A percentile compares a stretch with the other conserved stretches of the same genome.
These are phyloP conservation scores for Ernsta delagoae DNA, from an alignment of 2,888 invertebrate species.

Conservation along the genomic window DNA sequence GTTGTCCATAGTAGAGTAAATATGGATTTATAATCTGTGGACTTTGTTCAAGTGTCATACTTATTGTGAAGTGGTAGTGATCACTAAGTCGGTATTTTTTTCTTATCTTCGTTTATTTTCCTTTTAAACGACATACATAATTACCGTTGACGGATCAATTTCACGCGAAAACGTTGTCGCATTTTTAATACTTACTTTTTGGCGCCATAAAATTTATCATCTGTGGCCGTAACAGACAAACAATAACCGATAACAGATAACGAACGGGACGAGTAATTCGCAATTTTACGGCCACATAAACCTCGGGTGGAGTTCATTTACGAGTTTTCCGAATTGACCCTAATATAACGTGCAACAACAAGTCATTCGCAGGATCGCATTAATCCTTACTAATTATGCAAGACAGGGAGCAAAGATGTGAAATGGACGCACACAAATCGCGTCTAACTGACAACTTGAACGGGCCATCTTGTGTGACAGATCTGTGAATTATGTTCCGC, in stretches of 20 bases:
- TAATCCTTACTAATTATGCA: constrained; percentile 83
- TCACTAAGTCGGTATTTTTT: too few relatives aligned
- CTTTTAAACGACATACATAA: background rate
- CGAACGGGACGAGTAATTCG: constrained; percentile 23
- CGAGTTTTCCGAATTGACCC: constrained; percentile 54
- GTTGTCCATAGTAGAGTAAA: constrained; percentile 23
- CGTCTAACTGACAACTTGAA: constrained; percentile 79
- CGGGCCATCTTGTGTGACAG: constrained; percentile 79
- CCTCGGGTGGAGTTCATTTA: constrained; percentile 25
- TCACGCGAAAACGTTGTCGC: background rate
- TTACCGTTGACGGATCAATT: constrained; percentile 8
- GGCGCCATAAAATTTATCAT: constrained; percentile 30
- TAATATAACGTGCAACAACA: constrained; percentile 69
- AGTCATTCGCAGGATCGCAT: constrained; percentile 77
- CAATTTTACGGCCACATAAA: constrained; percentile 36
- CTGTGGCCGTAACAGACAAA: constrained; percentile 21
- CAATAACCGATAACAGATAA: constrained; percentile 34
- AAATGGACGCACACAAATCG: constrained; percentile 81
- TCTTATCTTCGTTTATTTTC: too few relatives aligned
- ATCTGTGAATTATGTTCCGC: constrained; percentile 76
- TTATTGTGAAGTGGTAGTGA: too few relatives aligned
- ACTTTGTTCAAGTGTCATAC: constrained; percentile 9
- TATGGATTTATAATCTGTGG: constrained; percentile 26
- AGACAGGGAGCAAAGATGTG: constrained; percentile 79
- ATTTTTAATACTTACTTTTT: constrained; percentile 21